Base-by-base conservation (phyloP, 2,888 invertebrate genomes). In the Chalcosyrphus nemorum region DNA sequence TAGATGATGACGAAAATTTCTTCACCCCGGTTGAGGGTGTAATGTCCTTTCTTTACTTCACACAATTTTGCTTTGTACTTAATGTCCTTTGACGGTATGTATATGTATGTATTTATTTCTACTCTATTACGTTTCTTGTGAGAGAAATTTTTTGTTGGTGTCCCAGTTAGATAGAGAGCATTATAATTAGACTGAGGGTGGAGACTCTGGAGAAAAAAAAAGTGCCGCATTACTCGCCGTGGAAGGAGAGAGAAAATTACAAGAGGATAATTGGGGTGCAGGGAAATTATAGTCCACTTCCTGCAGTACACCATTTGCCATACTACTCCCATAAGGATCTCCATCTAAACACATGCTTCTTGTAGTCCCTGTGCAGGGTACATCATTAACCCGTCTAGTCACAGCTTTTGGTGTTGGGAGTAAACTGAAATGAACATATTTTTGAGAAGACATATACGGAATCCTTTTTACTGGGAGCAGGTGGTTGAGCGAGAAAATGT, bases 61-160 rank as follows among this genome's bases (percentile, higher is more conserved):
- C 29, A 11, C 43, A 24, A 13, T 17, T 52, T 76, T 24, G 15
- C 50, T 52, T 13, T 77, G 61, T 70, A 24, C 61, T 70, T 63
- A 56, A 61, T 76, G 70, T 70, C 63, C 54, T 70, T 70, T 68
- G 76, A 76, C 52, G 59, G n/a, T n/a, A n/a, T n/a, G n/a, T n/a
- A n/a, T n/a, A n/a, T n/a, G n/a, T n/a, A n/a, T 77, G 50, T 52
- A 50, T 76, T 2, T 74, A 35, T n/a, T 50, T 43, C 3, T 11
- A 47, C 47, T 65, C 57, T 65, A 38, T 66, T 76, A 38, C 15
- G 41, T 57, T 57, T 38, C 41, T 59, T 59, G 9, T 41, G 38
- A 43, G 63, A 11, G n/a, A n/a, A n/a, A n/a, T n/a, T n/a, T 17
- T 15, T 7, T 19, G 5, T 32, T 47, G 41, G 59, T 29, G 43